Base-by-base conservation (phyloP, 1,140 invertebrate genomes). In the Zaprionus kolodkinae region DNA sequence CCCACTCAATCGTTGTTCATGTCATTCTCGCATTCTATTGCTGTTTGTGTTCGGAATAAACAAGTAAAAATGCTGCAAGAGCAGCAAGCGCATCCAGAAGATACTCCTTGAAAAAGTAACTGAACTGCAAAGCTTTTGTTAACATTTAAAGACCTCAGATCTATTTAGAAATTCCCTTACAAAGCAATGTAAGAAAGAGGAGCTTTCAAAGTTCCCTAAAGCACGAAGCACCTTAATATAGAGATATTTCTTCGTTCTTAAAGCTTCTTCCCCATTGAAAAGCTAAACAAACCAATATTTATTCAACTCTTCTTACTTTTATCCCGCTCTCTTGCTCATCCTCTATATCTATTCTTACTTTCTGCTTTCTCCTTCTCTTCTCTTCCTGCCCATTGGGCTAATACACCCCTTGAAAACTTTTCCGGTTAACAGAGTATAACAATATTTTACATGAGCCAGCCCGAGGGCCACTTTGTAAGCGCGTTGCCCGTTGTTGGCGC, bases 371-470 rank as follows among this genome's bases (percentile, higher is more conserved):
- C 45, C 17, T 17, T 7, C 21, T 4, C n/a, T 4, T 50, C 17
- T 25, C 10, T 25, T 50, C 45, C 0, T 3, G 25, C 17, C 10
- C 11, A 25, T 1, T 25, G 15, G n/a, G 55, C 36, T 30, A 40
- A 70, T 40, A 70, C 62, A 70, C 72, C 71, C 55, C 43, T 45
- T 50, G 17, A 50, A 50, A 50, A 50, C 0, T 50, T 50, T 57
- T 65, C 71, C 17, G 45, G 64, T 59, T 66, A 59, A 83, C 72
- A 83, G 69, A 75, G 75, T 79, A 75, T 62, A 80, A 88, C 80
- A 78, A 88, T 88, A 80, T 81, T 88, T 87, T 78, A 88, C 79
- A 87, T 88, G 77, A 72, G 55, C 52, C 69, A 69, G 70, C 84
- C 76, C 59, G 68, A 66, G 76, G 69, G 75, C 60, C 76, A 65